phyloP scores from a whole-genome alignment of 2,113 vertebrate species.

The Cynopterus brachyotis region DNA sequence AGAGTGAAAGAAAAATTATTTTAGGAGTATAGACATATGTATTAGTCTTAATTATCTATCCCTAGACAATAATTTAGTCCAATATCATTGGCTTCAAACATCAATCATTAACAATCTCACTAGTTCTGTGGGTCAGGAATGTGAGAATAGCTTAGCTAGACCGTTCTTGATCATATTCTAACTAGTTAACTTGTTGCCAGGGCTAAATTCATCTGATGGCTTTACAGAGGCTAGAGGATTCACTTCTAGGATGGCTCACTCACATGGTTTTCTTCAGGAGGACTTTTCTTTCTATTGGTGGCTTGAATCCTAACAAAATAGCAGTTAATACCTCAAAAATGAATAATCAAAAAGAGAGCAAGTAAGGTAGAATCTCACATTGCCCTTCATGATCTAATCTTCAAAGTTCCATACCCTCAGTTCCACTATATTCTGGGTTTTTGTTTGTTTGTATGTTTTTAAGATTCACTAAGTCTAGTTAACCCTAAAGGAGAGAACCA shows the following conservation, averaged over 20 bases:
- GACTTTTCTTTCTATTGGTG: not conserved
- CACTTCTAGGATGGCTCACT: not conserved
- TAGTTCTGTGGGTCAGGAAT: not conserved
- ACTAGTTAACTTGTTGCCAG: not conserved
- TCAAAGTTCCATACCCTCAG: not conserved
- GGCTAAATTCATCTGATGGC: not conserved
- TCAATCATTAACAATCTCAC: not conserved
- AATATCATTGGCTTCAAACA: not conserved
- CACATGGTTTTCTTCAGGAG: not conserved
- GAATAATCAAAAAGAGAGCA: not conserved
- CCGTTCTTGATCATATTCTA: not conserved
- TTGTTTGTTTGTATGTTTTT: not conserved
- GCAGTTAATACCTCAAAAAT: not conserved
- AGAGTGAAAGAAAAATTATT: not conserved
- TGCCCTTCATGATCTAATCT: not conserved
- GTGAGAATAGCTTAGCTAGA: not conserved
- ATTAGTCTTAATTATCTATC: not conserved
- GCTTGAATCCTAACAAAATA: not conserved
- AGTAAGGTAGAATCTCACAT: not conserved
- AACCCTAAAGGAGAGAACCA: not conserved
- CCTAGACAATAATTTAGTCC: not conserved
- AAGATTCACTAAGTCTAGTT: not conserved
- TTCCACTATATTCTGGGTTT: not conserved
- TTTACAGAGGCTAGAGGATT: not conserved
- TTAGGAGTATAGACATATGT: not conserved